A percentile compares a stretch with the other conserved stretches of the same genome.
These are phyloP conservation scores for Mesembrinibis cayennensis DNA, from an alignment of 2,113 vertebrate species.

Conservation along the genomic window DNA sequence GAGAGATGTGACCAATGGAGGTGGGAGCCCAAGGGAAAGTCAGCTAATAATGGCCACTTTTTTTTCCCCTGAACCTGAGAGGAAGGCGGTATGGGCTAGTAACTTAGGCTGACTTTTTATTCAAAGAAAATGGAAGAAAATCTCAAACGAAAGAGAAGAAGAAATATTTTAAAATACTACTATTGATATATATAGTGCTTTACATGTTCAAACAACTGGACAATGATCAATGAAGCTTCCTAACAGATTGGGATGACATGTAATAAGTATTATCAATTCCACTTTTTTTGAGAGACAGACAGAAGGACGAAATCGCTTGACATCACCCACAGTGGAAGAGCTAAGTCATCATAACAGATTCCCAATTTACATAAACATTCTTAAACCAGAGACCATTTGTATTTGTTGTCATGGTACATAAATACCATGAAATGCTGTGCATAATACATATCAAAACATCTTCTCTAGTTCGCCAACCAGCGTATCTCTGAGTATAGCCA, in stretches of 20 bases:
- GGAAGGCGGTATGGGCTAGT: not conserved
- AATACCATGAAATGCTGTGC: not conserved
- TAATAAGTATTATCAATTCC: not conserved
- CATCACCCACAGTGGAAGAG: not conserved
- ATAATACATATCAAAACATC: not conserved
- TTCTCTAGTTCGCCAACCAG: not conserved
- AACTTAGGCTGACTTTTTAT: not conserved
- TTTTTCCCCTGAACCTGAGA: not conserved
- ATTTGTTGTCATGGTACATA: not conserved
- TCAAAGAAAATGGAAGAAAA: not conserved
- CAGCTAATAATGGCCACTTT: too few species aligned
- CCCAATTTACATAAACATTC: not conserved
- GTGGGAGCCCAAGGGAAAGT: not conserved
- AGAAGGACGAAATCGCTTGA: not conserved
- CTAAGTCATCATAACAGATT: not conserved
- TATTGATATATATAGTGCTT: not conserved
- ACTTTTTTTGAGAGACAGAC: not conserved
- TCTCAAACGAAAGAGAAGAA: not conserved
- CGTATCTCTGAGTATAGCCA: not conserved
- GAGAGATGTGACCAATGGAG: not conserved
- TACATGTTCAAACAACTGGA: not conserved
- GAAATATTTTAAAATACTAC: not conserved
- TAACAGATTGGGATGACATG: accelerated
- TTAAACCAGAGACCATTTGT: not conserved
- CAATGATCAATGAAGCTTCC: not conserved